phyloP scores from a whole-genome alignment of 2,888 invertebrate genomes.

The Crossocerus cetratus region DNA sequence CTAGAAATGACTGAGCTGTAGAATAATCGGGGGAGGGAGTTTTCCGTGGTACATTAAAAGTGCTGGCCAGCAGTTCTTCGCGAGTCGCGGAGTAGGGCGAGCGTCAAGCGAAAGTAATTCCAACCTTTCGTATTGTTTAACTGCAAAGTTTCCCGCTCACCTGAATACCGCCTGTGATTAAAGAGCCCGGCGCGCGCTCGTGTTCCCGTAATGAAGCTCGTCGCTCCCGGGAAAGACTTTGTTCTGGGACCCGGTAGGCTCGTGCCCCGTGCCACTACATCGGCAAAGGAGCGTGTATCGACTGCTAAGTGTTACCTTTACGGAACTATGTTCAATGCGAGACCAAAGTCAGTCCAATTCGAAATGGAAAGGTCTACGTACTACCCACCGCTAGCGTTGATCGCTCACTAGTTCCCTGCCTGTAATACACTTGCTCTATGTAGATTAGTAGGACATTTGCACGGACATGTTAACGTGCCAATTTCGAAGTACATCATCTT shows the following conservation, averaged over 20 bases:
- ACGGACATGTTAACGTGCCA: no score
- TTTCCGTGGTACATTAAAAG: no score
- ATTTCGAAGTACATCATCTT: no score
- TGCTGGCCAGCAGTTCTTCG: no score
- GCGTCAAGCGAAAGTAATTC: conserved; percentile 32
- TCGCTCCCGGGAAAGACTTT: conserved; percentile 52
- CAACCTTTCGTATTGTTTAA: conserved; percentile 52
- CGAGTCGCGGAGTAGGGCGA: background rate
- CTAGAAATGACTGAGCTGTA: no score
- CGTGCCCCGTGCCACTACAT: conserved; percentile 25
- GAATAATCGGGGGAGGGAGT: background rate
- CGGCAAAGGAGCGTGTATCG: conserved; percentile 32
- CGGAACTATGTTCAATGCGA: conserved; percentile 23
- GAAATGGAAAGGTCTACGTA: no score
- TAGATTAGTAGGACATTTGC: no score
- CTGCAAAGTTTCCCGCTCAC: conserved; percentile 39
- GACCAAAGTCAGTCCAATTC: conserved; percentile 36
- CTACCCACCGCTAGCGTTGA: no score
- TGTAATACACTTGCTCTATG: no score
- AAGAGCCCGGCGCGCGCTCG: conserved; percentile 44
- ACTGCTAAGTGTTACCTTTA: conserved; percentile 31
- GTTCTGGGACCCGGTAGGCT: conserved; percentile 37
- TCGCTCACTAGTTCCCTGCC: no score
- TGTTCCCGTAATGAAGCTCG: conserved; percentile 49
- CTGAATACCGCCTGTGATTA: conserved; percentile 49